These are phyloP conservation scores for Triplophysa bombifrons DNA, from an alignment of 2,797 vertebrate species.

Conservation along the genomic window DNA sequence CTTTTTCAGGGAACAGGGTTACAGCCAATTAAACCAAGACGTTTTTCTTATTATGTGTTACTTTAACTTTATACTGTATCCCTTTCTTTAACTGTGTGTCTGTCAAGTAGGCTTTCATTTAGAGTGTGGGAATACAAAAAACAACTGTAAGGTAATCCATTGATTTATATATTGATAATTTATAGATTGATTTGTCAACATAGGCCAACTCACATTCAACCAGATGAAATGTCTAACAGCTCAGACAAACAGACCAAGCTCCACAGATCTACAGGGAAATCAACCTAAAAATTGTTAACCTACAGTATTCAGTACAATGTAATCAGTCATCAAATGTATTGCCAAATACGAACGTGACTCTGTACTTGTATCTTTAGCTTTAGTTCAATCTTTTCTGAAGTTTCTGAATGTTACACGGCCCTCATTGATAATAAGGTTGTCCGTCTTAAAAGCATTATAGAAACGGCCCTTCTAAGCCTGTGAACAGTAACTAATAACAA, in stretches of 20 bases:
- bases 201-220: too few species aligned
- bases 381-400: neutral
- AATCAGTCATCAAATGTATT: neutral
- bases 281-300: neutral
- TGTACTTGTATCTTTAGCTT: neutral
- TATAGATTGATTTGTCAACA: too few species aligned
- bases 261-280: neutral
- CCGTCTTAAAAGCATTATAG: constrained; percentile 24
- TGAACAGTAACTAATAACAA: constrained; percentile 39
- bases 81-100: too few species aligned
- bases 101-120: too few species aligned
- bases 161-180: too few species aligned
- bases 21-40: too few species aligned
- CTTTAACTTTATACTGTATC: too few species aligned
- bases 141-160: too few species aligned
- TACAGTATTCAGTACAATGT: neutral
- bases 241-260: neutral
- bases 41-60: too few species aligned
- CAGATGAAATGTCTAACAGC: neutral
- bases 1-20: too few species aligned
- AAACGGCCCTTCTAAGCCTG: constrained; percentile 17
- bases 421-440: constrained; percentile 25
- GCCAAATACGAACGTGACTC: neutral
- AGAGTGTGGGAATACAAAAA: too few species aligned
- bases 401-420: neutral